phyloP scores from a whole-genome alignment of 2,888 invertebrate genomes.

The Microctonus brassicae region DNA sequence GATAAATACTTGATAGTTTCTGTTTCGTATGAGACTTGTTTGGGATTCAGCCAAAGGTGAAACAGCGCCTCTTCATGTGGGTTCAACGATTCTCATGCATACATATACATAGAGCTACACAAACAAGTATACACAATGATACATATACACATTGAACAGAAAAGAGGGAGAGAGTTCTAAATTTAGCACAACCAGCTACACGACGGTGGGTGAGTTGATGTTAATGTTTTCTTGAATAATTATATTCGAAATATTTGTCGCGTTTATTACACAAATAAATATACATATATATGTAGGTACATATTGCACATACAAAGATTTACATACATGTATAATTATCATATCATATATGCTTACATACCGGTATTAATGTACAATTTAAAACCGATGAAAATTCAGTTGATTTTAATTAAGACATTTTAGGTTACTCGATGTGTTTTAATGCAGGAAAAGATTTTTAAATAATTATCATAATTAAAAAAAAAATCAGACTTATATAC shows the following conservation, averaged over 20 bases:
- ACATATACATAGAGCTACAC: slow-evolving; percentile 17
- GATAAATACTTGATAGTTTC: not conserved
- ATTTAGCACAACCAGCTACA: slow-evolving; percentile 25
- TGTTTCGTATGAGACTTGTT: not conserved
- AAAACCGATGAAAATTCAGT: too few species aligned
- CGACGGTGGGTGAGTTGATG: slow-evolving; percentile 37
- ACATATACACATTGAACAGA: not conserved
- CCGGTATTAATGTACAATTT: not conserved
- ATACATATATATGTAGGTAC: too few species aligned
- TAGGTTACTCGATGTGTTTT: too few species aligned
- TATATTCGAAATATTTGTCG: not conserved
- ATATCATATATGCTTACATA: too few species aligned
- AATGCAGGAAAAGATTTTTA: too few species aligned
- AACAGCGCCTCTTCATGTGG: slow-evolving; percentile 29
- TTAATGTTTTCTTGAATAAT: slow-evolving; percentile 41
- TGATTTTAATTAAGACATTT: too few species aligned
- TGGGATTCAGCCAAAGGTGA: slow-evolving; percentile 26
- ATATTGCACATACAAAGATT: too few species aligned
- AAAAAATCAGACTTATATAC: too few species aligned
- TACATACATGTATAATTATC: too few species aligned
- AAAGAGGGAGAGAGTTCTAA: slow-evolving; percentile 12
- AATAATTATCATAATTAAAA: too few species aligned
- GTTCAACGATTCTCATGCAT: slow-evolving; percentile 34
- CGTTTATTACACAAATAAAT: not conserved
- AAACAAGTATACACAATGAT: not conserved